phyloP scores from a whole-genome alignment of 2,113 vertebrate genomes.

The Nettapus auritus region DNA sequence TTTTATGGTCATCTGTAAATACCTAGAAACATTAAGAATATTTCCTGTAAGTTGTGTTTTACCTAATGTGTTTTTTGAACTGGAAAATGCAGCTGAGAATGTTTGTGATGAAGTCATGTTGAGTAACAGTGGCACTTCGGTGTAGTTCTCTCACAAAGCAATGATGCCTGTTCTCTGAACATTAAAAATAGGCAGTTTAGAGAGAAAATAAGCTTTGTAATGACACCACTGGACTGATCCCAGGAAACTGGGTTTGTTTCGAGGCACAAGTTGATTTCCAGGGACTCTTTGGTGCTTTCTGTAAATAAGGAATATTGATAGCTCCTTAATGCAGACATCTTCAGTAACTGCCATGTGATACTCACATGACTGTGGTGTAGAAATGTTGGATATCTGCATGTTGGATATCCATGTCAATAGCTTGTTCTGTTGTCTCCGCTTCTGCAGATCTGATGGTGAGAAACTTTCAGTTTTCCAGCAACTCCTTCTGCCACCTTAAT shows the following conservation, averaged over 20 bases:
- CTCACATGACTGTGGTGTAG: not conserved
- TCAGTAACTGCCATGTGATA: not conserved
- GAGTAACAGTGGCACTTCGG: not conserved
- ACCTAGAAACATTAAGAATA: not conserved
- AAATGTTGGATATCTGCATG: not conserved
- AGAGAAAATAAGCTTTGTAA: conserved; percentile 15
- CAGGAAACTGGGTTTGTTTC: not conserved
- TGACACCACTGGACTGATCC: not conserved
- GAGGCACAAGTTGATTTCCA: not conserved
- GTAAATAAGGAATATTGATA: not conserved
- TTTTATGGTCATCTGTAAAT: not conserved
- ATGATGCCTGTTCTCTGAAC: not conserved
- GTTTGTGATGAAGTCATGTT: not conserved
- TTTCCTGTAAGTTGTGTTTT: not conserved
- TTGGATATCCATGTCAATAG: not conserved
- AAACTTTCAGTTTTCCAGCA: not conserved
- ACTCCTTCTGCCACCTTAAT: not conserved
- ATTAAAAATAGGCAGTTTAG: not conserved
- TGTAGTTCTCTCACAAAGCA: not conserved
- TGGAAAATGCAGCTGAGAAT: not conserved
- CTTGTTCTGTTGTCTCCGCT: not conserved
- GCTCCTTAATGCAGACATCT: not conserved
- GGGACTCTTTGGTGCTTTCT: not conserved
- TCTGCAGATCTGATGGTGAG: not conserved
- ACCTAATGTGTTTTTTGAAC: not conserved